phyloP scores from a whole-genome alignment of 1,140 invertebrate species.

The Leptestheria dahalacensis region DNA sequence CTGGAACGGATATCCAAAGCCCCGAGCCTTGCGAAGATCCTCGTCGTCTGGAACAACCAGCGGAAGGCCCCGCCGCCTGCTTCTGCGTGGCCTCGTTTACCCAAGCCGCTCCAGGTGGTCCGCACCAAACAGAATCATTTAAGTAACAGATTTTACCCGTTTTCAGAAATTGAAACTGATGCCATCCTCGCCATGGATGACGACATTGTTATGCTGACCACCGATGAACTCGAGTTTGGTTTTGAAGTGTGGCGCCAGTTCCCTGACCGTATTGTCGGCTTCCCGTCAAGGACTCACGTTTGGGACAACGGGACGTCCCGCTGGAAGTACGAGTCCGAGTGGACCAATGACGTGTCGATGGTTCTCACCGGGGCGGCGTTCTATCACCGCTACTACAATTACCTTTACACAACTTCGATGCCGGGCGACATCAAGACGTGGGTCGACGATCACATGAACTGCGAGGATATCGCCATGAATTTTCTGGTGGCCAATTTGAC shows the following conservation, averaged over 20 bases:
- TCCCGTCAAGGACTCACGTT: slow-evolving; percentile 73
- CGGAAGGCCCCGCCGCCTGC: slow-evolving; percentile 63
- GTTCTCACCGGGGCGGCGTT: slow-evolving; percentile 85
- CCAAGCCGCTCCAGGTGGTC: slow-evolving; percentile 73
- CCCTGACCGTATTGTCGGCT: slow-evolving; percentile 79
- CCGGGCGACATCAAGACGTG: slow-evolving; percentile 60
- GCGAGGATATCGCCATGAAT: slow-evolving; percentile 91
- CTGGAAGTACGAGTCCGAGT: slow-evolving; percentile 88
- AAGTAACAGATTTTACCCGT: slow-evolving; percentile 86
- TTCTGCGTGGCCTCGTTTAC: slow-evolving; percentile 71
- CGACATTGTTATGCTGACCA: slow-evolving; percentile 84
- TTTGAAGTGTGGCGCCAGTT: slow-evolving; percentile 83
- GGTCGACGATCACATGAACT: slow-evolving; percentile 87
- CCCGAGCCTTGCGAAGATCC: slow-evolving; percentile 67
- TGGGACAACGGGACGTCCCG: slow-evolving; percentile 68
- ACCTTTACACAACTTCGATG: slow-evolving; percentile 70
- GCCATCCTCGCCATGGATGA: slow-evolving; percentile 82
- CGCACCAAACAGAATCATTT: slow-evolving; percentile 80
- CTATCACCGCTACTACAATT: slow-evolving; percentile 81
- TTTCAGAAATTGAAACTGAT: slow-evolving; percentile 84
- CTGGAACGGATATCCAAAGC: slow-evolving; percentile 65
- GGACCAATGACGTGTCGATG: slow-evolving; percentile 88
- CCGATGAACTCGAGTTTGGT: slow-evolving; percentile 84
- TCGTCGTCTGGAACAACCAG: slow-evolving; percentile 89
- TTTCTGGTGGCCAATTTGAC: slow-evolving; percentile 81